Conservation (phyloP, 1,140 invertebrate genomes). For the Scaptodrosophila lebanonensis region DNA sequence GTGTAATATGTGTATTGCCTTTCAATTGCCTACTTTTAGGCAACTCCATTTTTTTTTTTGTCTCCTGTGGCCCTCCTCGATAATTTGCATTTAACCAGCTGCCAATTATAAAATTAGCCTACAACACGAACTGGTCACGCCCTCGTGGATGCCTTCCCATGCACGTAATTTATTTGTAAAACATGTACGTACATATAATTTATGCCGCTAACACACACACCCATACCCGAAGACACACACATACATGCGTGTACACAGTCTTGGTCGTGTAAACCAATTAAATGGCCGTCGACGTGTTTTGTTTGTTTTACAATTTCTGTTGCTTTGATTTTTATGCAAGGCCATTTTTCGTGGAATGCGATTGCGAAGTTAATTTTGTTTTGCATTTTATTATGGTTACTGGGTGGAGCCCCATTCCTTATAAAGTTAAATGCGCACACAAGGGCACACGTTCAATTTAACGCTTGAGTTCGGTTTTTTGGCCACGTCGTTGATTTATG, state of each 20-base stretch:
- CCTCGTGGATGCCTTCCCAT: slow-evolving; percentile 29
- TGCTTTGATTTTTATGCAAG: not conserved
- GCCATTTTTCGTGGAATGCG: slow-evolving; percentile 24
- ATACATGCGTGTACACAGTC: slow-evolving; percentile 11
- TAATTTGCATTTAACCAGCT: not conserved
- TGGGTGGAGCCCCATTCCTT: slow-evolving; percentile 43
- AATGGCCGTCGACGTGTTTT: slow-evolving; percentile 62
- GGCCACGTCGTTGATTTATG: slow-evolving; percentile 58
- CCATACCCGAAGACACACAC: slow-evolving; percentile 2
- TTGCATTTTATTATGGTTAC: slow-evolving; percentile 43
- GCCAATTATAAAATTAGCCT: slow-evolving; percentile 19
- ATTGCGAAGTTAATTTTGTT: slow-evolving; percentile 61
- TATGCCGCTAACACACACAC: slow-evolving; percentile 49
- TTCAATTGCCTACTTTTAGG: not conserved
- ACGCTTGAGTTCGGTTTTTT: slow-evolving; percentile 64
- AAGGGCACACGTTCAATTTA: slow-evolving; percentile 46
- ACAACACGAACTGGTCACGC: slow-evolving; percentile 8
- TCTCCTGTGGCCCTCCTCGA: too few species aligned
- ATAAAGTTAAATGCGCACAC: slow-evolving; percentile 39
- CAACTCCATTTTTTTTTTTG: slow-evolving; percentile 1
- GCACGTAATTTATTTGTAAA: slow-evolving; percentile 69
- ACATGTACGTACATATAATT: slow-evolving; percentile 59
- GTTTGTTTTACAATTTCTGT: slow-evolving; percentile 51
- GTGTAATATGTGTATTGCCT: not conserved
- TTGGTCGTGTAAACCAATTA: slow-evolving; percentile 56